Evolutionary conservation across 2,113 vertebrate genomes (phyloP), one percentile per base, ranked within the genome.

Genomic region (Cochlearius cochlearius): DNA sequence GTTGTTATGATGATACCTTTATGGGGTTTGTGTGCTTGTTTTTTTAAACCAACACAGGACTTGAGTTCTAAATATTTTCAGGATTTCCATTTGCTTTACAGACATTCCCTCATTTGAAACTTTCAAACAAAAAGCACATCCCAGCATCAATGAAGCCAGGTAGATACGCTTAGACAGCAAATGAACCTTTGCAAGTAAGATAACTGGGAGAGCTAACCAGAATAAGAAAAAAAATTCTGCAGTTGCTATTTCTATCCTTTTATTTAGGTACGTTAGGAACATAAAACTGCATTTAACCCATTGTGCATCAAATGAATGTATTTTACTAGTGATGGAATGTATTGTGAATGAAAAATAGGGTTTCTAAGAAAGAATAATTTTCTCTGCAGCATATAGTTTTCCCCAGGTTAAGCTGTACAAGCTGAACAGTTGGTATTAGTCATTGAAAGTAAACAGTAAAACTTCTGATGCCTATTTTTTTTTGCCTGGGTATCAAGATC

Each of bases 1-100:
- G 9, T 10, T 68, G 23, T 60, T 25, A 29, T 10, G 23, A 29
- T 12, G 23, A 67, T 62, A 23, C 55, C 9, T 76, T 78, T 43
- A 4, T 27, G 2, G 1, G 1, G 3, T 27, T 39, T 63, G 9
- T 3, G 14, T 20, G 15, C 13, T 50, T 53, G 22, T 6, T 52
- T 45, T 75, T 75, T 88, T 55, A 76, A 76, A 88, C 15, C 10
- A 39, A 4, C 8, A 12, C 2, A 21, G 19, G 39, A 49, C 27
- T 56, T 60, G 10, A 39, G 4, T 43, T 64, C 23, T 49, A 41
- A 16, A 3, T 47, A 32, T 76, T 86, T 88, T 82, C 36, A 66
- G 22, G 10, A 10, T 58, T 36, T 88, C 30, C 4, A 4, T 76
- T 92, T 79, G 18, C 64, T 86, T 90, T 49, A 52, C 2, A 1